Conservation (phyloP, 2,797 vertebrate genomes). For the Acestrorhynchus altus region DNA sequence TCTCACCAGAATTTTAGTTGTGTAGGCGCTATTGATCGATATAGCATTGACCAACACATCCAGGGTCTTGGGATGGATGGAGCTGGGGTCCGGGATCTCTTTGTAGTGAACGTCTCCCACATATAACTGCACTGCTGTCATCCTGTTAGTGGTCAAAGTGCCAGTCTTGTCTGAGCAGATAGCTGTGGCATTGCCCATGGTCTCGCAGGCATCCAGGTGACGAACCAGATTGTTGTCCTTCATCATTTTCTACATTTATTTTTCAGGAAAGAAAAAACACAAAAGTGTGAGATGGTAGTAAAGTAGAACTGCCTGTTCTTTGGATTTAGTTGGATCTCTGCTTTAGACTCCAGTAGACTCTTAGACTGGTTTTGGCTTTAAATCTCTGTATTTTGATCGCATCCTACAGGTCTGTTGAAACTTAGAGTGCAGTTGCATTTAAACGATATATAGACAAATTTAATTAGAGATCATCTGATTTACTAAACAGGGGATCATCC, state of each 20-base stretch:
- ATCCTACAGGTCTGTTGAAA: too few relatives aligned
- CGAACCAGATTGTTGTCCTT: constrained; percentile 98
- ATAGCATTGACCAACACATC: constrained; percentile 90
- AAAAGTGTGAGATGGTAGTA: neutral
- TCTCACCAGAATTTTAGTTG: constrained; percentile 95
- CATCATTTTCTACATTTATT: constrained; percentile 98
- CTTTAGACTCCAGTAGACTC: too few relatives aligned
- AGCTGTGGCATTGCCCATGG: constrained; percentile 98
- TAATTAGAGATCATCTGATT: too few relatives aligned
- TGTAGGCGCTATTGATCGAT: constrained; percentile 96
- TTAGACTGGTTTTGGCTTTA: too few relatives aligned
- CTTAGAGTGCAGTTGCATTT: too few relatives aligned
- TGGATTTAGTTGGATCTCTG: too few relatives aligned
- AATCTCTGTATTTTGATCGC: too few relatives aligned
- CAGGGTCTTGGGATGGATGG: constrained; percentile 84
- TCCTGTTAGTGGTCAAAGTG: constrained; percentile 95
- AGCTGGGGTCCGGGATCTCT: constrained; percentile 88
- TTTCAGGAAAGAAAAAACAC: neutral
- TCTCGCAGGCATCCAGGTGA: constrained; percentile 97
- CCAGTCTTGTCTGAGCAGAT: constrained; percentile 99
- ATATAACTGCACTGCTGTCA: constrained; percentile 93
- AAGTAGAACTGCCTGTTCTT: too few relatives aligned
- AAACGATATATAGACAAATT: too few relatives aligned
- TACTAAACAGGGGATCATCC: too few relatives aligned
- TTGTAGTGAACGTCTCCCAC: constrained; percentile 90